phyloP scores from a whole-genome alignment of 2,113 vertebrate species.

The Deroptyus accipitrinus region DNA sequence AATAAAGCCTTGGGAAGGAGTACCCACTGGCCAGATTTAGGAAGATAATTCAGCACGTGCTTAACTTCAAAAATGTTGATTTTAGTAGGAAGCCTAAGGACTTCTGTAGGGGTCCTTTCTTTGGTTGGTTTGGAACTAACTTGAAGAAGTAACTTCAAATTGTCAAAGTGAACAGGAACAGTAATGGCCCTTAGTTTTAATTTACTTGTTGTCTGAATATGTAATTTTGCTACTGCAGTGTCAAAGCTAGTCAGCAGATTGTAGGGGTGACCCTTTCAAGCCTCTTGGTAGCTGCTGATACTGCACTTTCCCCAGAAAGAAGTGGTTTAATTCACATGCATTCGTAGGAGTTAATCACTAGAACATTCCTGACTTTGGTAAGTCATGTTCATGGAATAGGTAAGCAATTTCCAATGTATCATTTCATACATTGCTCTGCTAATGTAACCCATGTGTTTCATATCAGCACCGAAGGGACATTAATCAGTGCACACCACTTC shows the following conservation, averaged over 20 bases:
- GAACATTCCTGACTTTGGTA: conserved; percentile 69
- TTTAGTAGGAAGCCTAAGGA: conserved; percentile 5
- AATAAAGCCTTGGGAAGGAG: background rate
- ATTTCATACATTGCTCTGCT: conserved; percentile 69
- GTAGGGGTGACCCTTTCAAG: background rate
- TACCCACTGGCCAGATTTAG: background rate
- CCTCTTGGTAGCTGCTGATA: background rate
- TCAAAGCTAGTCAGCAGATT: background rate
- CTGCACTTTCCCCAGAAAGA: background rate
- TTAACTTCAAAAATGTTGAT: background rate
- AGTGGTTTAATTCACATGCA: background rate
- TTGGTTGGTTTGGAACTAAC: background rate
- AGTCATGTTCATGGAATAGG: conserved; percentile 68
- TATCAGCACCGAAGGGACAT: conserved; percentile 68
- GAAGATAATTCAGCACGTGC: background rate
- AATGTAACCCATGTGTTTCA: conserved; percentile 74
- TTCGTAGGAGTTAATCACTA: conserved; percentile 62
- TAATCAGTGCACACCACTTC: conserved; percentile 69
- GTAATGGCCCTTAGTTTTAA: background rate
- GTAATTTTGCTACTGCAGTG: background rate
- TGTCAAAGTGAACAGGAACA: background rate
- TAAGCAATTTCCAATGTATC: conserved; percentile 71
- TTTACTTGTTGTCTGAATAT: background rate
- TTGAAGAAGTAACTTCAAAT: conserved; percentile 5
- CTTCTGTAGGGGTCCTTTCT: background rate